Percentiles rank a stretch among this genome's conserved stretches.
Conservation (phyloP, 2,113 vertebrate genomes). For the Sclerurus mexicanus region DNA sequence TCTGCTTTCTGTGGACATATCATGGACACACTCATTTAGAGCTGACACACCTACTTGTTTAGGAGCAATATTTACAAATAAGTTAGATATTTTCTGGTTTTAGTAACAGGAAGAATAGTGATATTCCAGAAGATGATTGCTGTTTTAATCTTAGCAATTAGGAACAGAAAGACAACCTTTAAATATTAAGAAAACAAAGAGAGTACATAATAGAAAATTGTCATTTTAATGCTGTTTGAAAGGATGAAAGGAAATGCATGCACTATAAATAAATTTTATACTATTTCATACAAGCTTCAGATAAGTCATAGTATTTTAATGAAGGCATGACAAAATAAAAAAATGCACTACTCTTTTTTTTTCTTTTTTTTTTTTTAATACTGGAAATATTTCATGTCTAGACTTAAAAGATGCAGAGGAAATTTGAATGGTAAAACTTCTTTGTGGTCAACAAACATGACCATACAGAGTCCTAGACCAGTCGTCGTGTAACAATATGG, state of each 20-base stretch:
- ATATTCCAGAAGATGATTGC: slow-evolving; percentile 12
- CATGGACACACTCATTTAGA: background rate
- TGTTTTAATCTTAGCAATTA: slow-evolving; percentile 54
- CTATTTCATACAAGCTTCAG: background rate
- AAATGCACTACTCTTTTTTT: background rate
- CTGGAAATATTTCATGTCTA: background rate
- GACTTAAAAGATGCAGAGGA: background rate
- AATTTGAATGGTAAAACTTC: background rate
- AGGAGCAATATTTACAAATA: background rate
- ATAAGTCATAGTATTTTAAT: background rate
- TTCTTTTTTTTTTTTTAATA: background rate
- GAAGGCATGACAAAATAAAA: background rate
- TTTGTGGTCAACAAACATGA: background rate
- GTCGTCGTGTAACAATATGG: background rate
- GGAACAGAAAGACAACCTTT: slow-evolving; percentile 5
- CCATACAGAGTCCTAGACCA: background rate
- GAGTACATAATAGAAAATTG: background rate
- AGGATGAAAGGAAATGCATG: slow-evolving; percentile 7
- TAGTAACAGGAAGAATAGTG: background rate
- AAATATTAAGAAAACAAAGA: slow-evolving; percentile 33
- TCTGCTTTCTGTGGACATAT: background rate
- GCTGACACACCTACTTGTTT: background rate
- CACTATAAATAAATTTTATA: slow-evolving; percentile 12
- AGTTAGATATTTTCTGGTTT: background rate
- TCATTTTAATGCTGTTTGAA: slow-evolving; percentile 10